Conservation (phyloP, 2,113 vertebrate genomes). For the Seriola quinqueradiata region DNA sequence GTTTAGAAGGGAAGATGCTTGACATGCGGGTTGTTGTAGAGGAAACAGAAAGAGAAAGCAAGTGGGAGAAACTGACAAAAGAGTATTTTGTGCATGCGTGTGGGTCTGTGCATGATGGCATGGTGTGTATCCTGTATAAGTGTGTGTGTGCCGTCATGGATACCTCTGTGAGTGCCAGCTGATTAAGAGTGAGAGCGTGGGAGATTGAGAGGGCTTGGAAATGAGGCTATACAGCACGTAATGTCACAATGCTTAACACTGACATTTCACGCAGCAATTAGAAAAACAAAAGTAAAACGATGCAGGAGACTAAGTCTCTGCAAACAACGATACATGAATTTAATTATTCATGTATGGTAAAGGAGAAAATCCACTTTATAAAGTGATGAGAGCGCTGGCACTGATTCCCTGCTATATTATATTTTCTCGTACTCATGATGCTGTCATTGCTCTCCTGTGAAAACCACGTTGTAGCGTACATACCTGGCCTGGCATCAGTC, state of each 20-base stretch:
- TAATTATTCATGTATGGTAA: not conserved
- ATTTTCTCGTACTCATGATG: too few relatives aligned
- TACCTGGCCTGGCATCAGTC: too few relatives aligned
- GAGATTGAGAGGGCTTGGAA: not conserved
- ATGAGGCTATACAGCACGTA: not conserved
- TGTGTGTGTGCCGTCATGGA: conserved; percentile 1
- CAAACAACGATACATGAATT: not conserved
- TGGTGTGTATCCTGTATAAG: not conserved
- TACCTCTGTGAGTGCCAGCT: not conserved
- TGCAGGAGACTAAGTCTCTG: not conserved
- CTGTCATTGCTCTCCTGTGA: too few relatives aligned
- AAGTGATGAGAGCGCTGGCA: not conserved
- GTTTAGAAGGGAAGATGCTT: conserved; percentile 20
- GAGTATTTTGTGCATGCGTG: not conserved
- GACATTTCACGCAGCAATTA: conserved; percentile 8
- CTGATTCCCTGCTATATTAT: too few relatives aligned
- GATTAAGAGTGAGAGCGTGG: not conserved
- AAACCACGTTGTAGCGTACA: too few relatives aligned
- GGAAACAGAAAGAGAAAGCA: conserved; percentile 17
- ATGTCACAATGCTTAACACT: not conserved
- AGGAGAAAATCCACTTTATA: not conserved
- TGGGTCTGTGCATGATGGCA: not conserved
- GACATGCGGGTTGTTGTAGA: conserved; percentile 15
- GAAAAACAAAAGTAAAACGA: not conserved
- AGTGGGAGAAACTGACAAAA: conserved; percentile 6